Base-by-base conservation (phyloP, 2,888 invertebrate genomes). In the Tiliacea aurago region DNA sequence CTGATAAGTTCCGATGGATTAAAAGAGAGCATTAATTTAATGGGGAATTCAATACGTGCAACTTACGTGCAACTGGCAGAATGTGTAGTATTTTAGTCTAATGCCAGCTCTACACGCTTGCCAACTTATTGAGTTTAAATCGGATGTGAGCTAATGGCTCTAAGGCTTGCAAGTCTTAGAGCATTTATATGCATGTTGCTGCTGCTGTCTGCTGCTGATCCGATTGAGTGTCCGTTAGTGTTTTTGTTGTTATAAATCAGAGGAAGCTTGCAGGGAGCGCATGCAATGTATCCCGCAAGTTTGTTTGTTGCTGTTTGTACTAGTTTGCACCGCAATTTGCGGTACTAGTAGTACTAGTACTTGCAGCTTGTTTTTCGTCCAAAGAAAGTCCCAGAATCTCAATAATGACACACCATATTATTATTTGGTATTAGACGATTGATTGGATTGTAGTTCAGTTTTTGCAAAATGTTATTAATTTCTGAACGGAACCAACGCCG, bases 401-500 rank as follows among this genome's bases (percentile, higher is more conserved):
- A 18, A 0, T n/a, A 59, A 37, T 37, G 18, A 3, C 6, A 23
- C 18, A 47, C 18, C 2, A 7, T 28, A 13, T 23, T 2, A 45
- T 28, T 28, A 3, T 28, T 28, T 28, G 28, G 28, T 28, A 33
- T 11, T 62, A 37, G 15, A 23, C n/a, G 43, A n/a, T 55, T 23
- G 37, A 41, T 28, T 33, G 15, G 18, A 43, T 45, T 18, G 2
- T n/a, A n/a, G 18, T 58, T 37, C 15, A 18, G 43, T 9, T 43
- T 43, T 33, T 45, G 20, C 18, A 18, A 11, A 43, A 7, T 61
- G 15, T 11, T 4, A 45, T 51, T 41, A 7, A 74, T 78, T 78
- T 63, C 70, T 49, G 78, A 63, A 79, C 79, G 79, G 5, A 77
- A 9, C 20, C 43, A 78, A 82, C 79, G 82, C 79, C 82, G 82